Base-by-base conservation (phyloP, 2,797 vertebrate genomes). In the Tinamus major region DNA sequence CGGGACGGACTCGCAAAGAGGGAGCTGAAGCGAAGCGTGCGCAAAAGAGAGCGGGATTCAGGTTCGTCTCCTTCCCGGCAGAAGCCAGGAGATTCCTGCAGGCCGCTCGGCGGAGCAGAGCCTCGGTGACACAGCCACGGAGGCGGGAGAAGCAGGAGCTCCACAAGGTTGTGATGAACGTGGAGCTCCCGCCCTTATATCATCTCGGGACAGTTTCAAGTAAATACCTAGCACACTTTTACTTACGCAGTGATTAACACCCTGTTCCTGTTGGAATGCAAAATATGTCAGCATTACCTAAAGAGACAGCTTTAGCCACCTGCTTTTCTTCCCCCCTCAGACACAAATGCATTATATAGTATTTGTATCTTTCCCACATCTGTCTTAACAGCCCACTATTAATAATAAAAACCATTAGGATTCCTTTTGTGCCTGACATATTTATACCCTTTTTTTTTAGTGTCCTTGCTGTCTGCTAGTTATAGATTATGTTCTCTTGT, bases 331-430 rank as follows among this genome's bases (percentile, higher is more conserved):
- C 77, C 59, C 83, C 21, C 33, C 10, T 11, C 27, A 87, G 78
- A 79, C 14, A 70, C 20, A 82, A 79, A 92, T 9, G 23, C 9
- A 37, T 87, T 78, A 83, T 29, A 65, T 63, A 85, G 33, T 59
- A 29, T 41, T 83, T 51, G 1, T 23, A 51, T 13, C 46, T 84
- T 74, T 79, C 81, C 62, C n/a, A 51, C 49, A 83, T 81, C 59
- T 27, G 46, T 68, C 42, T 87, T 75, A 82, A 72, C 18, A 70
- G n/a, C 42, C 46, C 69, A 39, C n/a, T 76, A 44, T 59, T 90
- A 89, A 49, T 91, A 70, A 89, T 39, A 79, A 82, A 90, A 89
- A 80, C 39, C 39, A 51, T 89, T 80, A 87, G 21, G 55, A 87
- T 84, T 63, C 14, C 37, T 92, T 72, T 84, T n/a, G 39, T 11